Base-by-base conservation (phyloP, 2,888 invertebrate genomes). In the Thymelicus sylvestris region DNA sequence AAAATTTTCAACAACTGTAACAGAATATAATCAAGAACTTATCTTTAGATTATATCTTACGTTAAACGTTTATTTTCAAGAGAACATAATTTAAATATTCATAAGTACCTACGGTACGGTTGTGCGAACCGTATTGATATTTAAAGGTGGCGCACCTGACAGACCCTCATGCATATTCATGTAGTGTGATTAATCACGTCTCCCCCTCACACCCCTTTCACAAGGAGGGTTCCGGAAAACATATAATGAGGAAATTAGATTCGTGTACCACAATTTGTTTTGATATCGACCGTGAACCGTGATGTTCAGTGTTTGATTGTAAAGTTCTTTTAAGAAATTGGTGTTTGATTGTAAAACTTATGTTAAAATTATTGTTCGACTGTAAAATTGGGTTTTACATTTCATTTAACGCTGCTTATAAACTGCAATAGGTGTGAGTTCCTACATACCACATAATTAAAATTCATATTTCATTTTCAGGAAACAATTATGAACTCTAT, bases 141-240 rank as follows among this genome's bases (percentile, higher is more conserved):
- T 90, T 89, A 88, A 90, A 91, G 91, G 90, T 86, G 83, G 84
- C 74, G 71, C 80, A 81, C 84, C 88, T 90, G 91, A 86, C 91
- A 90, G 84, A 86, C 83, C 76, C 88, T 86, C 87, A 91, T 93
- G 87, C 90, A 93, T 93, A 93, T 93, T 93, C 93, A 93, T 91
- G 86, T 81, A 70, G 79, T 81, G 87, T 87, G 91, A 93, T 93
- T 93, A 93, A 92, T 92, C 91, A 92, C 87, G 83, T 80, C 79
- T 44, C 44, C 75, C 72, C 68, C 66, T 70, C 64, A 71, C 84
- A 83, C 82, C 81, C 82, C 81, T 55, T 24, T 12, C 73, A 77
- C 78, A 81, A 82, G 78, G 66, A 74, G 77, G 76, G 74, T 76
- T 74, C 74, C 75, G 72, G 75, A 76, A 77, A 78, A 73, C 68